Percentiles rank a stretch among this genome's conserved stretches.
These are phyloP conservation scores for Microtus pennsylvanicus DNA, from an alignment of 2,113 vertebrate species.

Conservation along the genomic window DNA sequence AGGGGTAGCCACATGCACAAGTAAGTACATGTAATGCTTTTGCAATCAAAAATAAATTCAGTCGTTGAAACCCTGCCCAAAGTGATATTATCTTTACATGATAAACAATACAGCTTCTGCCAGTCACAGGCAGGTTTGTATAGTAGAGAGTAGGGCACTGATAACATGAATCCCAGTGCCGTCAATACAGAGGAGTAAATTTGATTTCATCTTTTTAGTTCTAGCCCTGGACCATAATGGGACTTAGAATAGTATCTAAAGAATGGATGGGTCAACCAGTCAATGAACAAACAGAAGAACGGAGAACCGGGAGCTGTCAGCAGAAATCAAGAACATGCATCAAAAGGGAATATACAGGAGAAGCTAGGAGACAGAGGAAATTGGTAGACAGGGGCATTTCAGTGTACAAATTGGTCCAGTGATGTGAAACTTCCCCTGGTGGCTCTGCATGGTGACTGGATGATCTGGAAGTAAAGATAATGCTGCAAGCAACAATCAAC, in stretches of 20 bases:
- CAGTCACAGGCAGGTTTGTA: background rate
- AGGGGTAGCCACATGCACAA: background rate
- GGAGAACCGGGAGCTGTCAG: background rate
- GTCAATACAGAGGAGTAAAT: background rate
- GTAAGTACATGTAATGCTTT: background rate
- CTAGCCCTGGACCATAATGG: background rate
- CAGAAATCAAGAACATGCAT: background rate
- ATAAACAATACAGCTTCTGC: background rate
- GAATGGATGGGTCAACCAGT: background rate
- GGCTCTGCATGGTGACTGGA: background rate
- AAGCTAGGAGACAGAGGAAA: background rate
- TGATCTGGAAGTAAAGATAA: background rate
- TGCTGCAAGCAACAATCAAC: background rate
- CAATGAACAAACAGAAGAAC: background rate
- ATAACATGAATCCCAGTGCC: background rate
- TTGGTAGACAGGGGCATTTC: background rate
- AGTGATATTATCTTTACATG: conserved; percentile 35
- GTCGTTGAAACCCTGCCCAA: conserved; percentile 38
- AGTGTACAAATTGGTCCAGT: background rate
- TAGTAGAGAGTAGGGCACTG: background rate
- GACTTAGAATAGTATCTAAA: background rate
- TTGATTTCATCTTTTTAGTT: background rate
- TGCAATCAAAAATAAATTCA: conserved; percentile 6
- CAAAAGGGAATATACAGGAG: background rate
- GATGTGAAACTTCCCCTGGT: background rate